Evolutionary conservation across 2,113 vertebrate species (phyloP).

Genomic region (pig (Sus scrofa)): T2T-Sscrofa CM000826.6:86162001-86162500

Average conservation of each 20-base stretch:
- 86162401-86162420: not conserved
- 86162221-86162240: constrained; percentile 3
- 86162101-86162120: constrained; percentile 57
- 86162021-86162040: constrained; percentile 7
- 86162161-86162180: constrained; percentile 14
- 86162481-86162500: not conserved
- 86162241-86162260: not conserved
- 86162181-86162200: constrained; percentile 7
- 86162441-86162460: constrained; percentile 35
- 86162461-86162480: constrained; percentile 13
- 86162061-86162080: not conserved
- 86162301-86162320: not conserved
- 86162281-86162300: not conserved
- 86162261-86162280: constrained; percentile 43
- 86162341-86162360: constrained; percentile 8
- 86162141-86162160: constrained; percentile 48
- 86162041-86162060: not conserved
- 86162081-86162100: constrained; percentile 18
- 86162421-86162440: not conserved
- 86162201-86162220: constrained; percentile 34
- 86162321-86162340: not conserved
- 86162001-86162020: constrained; percentile 9
- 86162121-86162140: constrained; percentile 50
- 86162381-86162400: constrained; percentile 13
- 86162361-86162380: not conserved